phyloP scores from a whole-genome alignment of 2,888 invertebrate genomes.

The Alitta virens region DNA sequence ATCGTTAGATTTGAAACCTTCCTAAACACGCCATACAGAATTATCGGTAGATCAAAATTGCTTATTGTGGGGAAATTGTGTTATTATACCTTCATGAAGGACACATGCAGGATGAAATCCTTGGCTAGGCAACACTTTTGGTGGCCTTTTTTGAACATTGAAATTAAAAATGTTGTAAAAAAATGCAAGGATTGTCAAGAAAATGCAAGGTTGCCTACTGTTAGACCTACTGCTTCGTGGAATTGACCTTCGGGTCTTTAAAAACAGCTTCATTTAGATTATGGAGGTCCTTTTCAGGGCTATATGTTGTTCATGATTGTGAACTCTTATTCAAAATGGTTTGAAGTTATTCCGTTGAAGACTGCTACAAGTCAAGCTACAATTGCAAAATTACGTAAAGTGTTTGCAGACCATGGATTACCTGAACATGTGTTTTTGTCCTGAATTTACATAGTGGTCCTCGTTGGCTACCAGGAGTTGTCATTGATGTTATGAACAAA shows the following conservation, averaged over 20 bases:
- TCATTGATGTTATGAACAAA: too few relatives aligned
- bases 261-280: slow-evolving; percentile 36
- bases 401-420: slow-evolving; percentile 29
- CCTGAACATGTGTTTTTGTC: slow-evolving; percentile 18
- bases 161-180: slow-evolving; percentile 19
- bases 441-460: too few relatives aligned
- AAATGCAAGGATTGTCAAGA: slow-evolving; percentile 20
- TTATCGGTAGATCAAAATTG: slow-evolving; percentile 18
- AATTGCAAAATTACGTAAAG: slow-evolving; percentile 22
- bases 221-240: slow-evolving; percentile 34
- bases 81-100: slow-evolving; percentile 24
- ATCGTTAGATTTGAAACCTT: not conserved
- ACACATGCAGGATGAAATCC: slow-evolving; percentile 32
- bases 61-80: slow-evolving; percentile 27
- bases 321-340: slow-evolving; percentile 34
- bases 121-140: slow-evolving; percentile 29
- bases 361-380: slow-evolving; percentile 25
- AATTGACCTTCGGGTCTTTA: slow-evolving; percentile 34
- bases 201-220: slow-evolving; percentile 20
- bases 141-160: slow-evolving; percentile 32
- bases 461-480: too few relatives aligned
- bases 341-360: slow-evolving; percentile 22
- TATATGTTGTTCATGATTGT: slow-evolving; percentile 30
- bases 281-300: slow-evolving; percentile 32
- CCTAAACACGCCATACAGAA: slow-evolving; percentile 8